Conservation (phyloP, 2,888 invertebrate genomes). For the Caenorhabditis auriculariae region DNA sequence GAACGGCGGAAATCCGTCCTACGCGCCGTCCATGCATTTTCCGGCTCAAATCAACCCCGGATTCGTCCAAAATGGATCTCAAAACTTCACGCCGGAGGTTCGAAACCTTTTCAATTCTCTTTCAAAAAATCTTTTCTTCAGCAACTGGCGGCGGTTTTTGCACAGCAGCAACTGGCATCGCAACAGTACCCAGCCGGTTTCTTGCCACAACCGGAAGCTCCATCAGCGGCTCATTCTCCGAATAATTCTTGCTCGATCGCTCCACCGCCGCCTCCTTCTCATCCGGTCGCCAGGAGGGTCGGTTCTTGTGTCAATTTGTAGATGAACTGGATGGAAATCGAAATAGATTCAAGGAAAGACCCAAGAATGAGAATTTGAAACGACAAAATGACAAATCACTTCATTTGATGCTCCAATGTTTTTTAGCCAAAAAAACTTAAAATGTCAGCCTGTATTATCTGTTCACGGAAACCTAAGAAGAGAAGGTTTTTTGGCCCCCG, state of each 20-base stretch:
- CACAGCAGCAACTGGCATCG: constrained; percentile 22
- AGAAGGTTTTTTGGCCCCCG: too few relatives aligned
- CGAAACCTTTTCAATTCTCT: too few relatives aligned
- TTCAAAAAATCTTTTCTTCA: not conserved
- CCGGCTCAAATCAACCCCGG: constrained; percentile 5
- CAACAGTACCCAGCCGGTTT: constrained; percentile 2
- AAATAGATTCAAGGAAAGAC: not conserved
- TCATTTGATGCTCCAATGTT: too few relatives aligned
- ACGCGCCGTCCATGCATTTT: constrained; percentile 12
- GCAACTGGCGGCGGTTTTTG: constrained; percentile 29
- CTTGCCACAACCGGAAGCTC: not conserved
- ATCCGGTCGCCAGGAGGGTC: constrained; percentile 26
- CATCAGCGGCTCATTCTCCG: constrained; percentile 1
- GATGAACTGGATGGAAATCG: constrained; percentile 1
- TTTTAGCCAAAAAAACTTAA: too few relatives aligned
- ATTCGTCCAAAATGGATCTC: constrained; percentile 11
- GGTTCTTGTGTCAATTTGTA: too few relatives aligned
- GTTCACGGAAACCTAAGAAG: too few relatives aligned
- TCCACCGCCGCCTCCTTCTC: constrained; percentile 40
- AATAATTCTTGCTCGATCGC: constrained; percentile 1
- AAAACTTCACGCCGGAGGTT: constrained; percentile 25
- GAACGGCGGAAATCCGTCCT: constrained; percentile 23
- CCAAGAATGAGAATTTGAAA: not conserved
- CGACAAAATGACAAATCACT: too few relatives aligned
- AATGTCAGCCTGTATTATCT: too few relatives aligned